Percentiles rank a stretch among this genome's conserved stretches.
Conservation (phyloP, 2,888 invertebrate species). For the Oscheius myriophilus region DNA sequence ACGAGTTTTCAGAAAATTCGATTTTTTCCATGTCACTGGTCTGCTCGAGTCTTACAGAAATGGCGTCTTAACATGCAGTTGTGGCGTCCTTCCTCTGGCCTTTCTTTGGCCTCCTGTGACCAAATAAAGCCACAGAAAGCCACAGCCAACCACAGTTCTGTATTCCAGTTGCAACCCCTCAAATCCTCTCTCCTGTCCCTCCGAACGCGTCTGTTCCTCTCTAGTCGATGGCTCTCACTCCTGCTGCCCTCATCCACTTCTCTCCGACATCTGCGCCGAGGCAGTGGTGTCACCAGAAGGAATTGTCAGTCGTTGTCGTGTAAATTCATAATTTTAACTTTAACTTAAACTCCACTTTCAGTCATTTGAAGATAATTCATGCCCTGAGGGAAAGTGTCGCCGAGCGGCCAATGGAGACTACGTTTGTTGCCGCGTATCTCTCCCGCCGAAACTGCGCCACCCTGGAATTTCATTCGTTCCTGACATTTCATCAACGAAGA, state of each 20-base stretch:
- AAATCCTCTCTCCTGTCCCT: constrained; percentile 53
- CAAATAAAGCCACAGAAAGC: too few relatives aligned
- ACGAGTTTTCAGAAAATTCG: too few relatives aligned
- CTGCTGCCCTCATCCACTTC: constrained; percentile 47
- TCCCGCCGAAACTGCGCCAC: constrained; percentile 10
- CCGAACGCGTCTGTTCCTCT: constrained; percentile 41
- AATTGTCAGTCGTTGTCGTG: constrained; percentile 33
- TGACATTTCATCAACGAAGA: constrained; percentile 7
- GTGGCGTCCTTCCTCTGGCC: too few relatives aligned
- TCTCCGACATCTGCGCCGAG: constrained; percentile 41
- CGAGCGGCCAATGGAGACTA: constrained; percentile 48
- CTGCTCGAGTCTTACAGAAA: too few relatives aligned
- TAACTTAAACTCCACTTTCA: constrained; percentile 19
- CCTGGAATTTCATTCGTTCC: constrained; percentile 17
- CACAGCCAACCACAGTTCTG: too few relatives aligned
- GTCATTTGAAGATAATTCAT: constrained; percentile 52
- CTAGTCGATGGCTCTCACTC: constrained; percentile 50
- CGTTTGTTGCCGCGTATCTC: constrained; percentile 44
- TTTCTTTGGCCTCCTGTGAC: too few relatives aligned
- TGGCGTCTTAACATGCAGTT: too few relatives aligned
- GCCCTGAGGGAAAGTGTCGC: constrained; percentile 51
- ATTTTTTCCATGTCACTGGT: too few relatives aligned
- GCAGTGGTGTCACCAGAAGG: constrained; percentile 46
- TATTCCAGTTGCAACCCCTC: constrained; percentile 36
- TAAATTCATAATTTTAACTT: not conserved